Evolutionary conservation across 2,797 vertebrate genomes (phyloP).

Genomic region (Molothrus ater): DNA sequence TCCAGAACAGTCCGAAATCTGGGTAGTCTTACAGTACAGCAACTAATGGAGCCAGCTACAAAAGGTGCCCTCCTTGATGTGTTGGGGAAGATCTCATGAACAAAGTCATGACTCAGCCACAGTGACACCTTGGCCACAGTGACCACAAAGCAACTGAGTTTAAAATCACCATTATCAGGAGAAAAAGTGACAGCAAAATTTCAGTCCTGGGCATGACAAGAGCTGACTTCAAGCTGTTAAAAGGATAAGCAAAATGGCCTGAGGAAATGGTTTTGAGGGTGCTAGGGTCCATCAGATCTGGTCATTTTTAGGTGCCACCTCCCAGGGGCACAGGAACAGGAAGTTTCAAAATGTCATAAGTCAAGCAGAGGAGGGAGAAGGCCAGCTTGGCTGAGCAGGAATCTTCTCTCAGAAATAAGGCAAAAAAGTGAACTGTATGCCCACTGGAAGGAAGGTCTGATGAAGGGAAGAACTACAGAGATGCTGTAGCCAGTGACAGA

Average conservation of each 20-base stretch:
- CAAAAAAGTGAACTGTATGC: not conserved
- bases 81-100: not conserved
- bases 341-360: not conserved
- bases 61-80: not conserved
- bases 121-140: not conserved
- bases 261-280: not conserved
- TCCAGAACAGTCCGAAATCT: not conserved
- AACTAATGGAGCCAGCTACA: too few relatives aligned
- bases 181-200: not conserved
- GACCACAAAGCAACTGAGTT: not conserved
- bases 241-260: not conserved
- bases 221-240: not conserved
- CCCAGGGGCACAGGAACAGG: not conserved
- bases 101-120: fast-evolving
- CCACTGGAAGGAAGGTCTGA: not conserved
- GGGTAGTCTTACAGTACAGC: too few relatives aligned
- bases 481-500: not conserved
- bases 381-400: not conserved
- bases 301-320: not conserved
- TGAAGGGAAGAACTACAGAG: not conserved
- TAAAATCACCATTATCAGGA: not conserved
- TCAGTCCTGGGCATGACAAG: not conserved
- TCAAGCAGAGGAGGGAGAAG: not conserved
- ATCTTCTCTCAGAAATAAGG: not conserved
- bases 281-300: not conserved